Evolutionary conservation across 1,140 invertebrate genomes (phyloP).

Genomic region (Antheraea mylitta): DNA sequence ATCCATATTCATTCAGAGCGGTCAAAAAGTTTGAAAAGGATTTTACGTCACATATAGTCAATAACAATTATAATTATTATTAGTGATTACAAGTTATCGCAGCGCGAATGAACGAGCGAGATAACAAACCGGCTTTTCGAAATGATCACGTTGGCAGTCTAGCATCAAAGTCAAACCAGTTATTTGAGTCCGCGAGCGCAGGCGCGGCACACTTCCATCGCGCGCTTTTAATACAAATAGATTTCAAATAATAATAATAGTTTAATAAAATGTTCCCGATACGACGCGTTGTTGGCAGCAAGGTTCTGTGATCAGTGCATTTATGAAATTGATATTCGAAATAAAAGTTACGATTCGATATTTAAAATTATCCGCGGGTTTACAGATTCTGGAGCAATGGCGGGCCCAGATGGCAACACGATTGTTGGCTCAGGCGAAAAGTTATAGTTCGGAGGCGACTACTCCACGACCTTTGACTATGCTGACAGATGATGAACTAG

Average conservation of each 20-base stretch:
- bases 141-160: not conserved
- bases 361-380: slow-evolving; percentile 33
- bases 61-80: not conserved
- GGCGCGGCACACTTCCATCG: slow-evolving; percentile 33
- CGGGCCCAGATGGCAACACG: slow-evolving; percentile 44
- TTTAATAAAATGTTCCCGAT: slow-evolving; percentile 54
- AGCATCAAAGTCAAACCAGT: slow-evolving; percentile 20
- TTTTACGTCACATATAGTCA: not conserved
- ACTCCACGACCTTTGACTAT: slow-evolving; percentile 80
- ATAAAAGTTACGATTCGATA: slow-evolving; percentile 13
- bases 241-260: slow-evolving; percentile 13
- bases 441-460: slow-evolving; percentile 54
- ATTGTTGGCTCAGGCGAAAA: slow-evolving; percentile 30
- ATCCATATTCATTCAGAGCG: too few relatives aligned
- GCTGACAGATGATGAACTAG: slow-evolving; percentile 87
- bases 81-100: slow-evolving; percentile 50
- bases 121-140: slow-evolving; percentile 38
- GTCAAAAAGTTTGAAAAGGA: not conserved
- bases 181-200: slow-evolving; percentile 43
- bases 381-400: slow-evolving; percentile 74
- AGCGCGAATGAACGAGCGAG: slow-evolving; percentile 38
- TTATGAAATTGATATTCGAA: slow-evolving; percentile 21
- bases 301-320: slow-evolving; percentile 50
- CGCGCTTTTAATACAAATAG: slow-evolving; percentile 41
- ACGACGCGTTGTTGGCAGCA: slow-evolving; percentile 62